Conservation (phyloP, 2,888 invertebrate species). For the Nycteola revayana region DNA sequence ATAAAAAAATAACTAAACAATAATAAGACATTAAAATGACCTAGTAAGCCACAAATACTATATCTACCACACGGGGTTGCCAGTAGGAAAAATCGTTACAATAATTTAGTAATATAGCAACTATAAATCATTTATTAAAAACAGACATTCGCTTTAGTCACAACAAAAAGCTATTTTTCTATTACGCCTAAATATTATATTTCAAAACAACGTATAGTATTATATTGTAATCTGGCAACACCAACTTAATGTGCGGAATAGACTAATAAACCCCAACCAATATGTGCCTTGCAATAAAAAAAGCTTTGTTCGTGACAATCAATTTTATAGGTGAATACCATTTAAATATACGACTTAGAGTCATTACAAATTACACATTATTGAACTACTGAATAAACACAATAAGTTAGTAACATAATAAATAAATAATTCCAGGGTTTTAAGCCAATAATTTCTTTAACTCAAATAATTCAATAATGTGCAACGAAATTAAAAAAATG, state of each 20-base stretch:
- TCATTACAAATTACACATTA: slow-evolving; percentile 18
- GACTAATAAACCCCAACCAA: slow-evolving; percentile 16
- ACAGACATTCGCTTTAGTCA: no score
- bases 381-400: slow-evolving; percentile 6
- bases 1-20: not conserved
- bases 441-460: not conserved
- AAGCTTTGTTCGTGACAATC: slow-evolving; percentile 27
- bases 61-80: no score
- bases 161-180: no score
- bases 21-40: no score
- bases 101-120: no score
- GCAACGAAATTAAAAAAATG: slow-evolving; percentile 7
- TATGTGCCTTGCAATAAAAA: slow-evolving; percentile 9
- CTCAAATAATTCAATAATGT: slow-evolving; percentile 11
- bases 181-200: slow-evolving; percentile 1
- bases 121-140: no score
- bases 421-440: not conserved
- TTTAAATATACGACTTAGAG: slow-evolving; percentile 33
- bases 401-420: not conserved
- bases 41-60: no score
- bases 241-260: slow-evolving; percentile 9
- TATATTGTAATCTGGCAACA: slow-evolving; percentile 14
- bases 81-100: no score
- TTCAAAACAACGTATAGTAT: not conserved
- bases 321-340: slow-evolving; percentile 67